A percentile compares a stretch with the other conserved stretches of the same genome.
Evolutionary conservation across 2,797 vertebrate genomes (phyloP).

Genomic region (Avahi laniger): DNA sequence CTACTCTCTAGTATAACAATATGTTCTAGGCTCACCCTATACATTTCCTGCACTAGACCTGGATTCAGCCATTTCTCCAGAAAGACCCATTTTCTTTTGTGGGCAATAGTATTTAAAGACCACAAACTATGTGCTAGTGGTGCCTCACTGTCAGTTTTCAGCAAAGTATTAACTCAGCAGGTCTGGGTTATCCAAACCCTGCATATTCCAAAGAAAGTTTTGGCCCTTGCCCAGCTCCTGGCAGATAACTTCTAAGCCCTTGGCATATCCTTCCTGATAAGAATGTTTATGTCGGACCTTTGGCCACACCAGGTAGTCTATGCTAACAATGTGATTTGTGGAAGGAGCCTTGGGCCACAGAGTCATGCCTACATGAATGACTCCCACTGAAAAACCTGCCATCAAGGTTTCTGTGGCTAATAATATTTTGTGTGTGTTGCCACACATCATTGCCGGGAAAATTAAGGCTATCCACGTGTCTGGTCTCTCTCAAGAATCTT

Average conservation of each 20-base stretch:
- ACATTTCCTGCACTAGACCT: neutral
- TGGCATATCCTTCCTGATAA: neutral
- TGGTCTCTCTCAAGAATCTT: neutral
- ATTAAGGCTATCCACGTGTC: neutral
- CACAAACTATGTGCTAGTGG: neutral
- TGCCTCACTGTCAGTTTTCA: neutral
- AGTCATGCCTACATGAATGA: neutral
- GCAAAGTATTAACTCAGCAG: neutral
- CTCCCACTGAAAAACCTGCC: neutral
- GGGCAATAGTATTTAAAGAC: neutral
- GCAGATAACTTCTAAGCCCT: too few relatives aligned
- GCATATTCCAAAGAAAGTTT: neutral
- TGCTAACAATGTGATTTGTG: neutral
- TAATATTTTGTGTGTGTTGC: neutral
- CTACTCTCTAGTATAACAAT: neutral
- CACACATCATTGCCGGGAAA: neutral
- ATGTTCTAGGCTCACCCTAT: neutral
- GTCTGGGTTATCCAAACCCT: neutral
- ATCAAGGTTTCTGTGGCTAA: neutral
- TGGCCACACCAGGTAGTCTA: neutral
- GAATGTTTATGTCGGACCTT: neutral
- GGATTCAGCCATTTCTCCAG: neutral
- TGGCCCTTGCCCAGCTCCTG: neutral
- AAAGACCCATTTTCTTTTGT: neutral
- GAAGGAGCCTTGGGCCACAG: neutral